Conservation (phyloP, 2,113 vertebrate species). For the Myanophis thanlyinensis region DNA sequence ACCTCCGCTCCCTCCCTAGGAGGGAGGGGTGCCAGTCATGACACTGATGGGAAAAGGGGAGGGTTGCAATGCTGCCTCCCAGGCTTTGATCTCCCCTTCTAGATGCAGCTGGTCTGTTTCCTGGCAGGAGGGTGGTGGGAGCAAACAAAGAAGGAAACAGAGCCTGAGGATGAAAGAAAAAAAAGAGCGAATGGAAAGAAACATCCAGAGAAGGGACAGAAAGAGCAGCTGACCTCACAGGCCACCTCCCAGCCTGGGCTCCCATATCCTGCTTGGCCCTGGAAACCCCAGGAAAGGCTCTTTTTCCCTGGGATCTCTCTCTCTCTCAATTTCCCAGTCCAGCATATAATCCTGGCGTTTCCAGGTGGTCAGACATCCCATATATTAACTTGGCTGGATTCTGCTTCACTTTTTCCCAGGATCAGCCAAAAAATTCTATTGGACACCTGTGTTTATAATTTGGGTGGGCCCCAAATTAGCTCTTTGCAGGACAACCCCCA, state of each 20-base stretch:
- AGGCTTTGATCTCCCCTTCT: neutral
- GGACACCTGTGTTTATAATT: neutral
- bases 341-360: neutral
- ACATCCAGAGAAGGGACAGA: neutral
- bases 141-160: neutral
- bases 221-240: neutral
- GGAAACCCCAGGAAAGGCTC: neutral
- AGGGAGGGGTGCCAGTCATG: neutral
- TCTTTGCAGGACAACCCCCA: neutral
- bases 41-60: neutral
- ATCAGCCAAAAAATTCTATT: neutral
- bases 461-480: neutral
- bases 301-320: neutral
- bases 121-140: neutral
- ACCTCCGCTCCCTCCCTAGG: neutral
- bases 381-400: neutral
- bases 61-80: neutral
- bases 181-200: neutral
- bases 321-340: neutral
- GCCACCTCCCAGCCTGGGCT: neutral
- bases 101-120: neutral
- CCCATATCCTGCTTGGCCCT: neutral
- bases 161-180: neutral
- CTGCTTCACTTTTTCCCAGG: neutral
- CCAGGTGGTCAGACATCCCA: neutral